Conservation (phyloP, 2,797 vertebrate genomes). For the Remorina albescens region DNA sequence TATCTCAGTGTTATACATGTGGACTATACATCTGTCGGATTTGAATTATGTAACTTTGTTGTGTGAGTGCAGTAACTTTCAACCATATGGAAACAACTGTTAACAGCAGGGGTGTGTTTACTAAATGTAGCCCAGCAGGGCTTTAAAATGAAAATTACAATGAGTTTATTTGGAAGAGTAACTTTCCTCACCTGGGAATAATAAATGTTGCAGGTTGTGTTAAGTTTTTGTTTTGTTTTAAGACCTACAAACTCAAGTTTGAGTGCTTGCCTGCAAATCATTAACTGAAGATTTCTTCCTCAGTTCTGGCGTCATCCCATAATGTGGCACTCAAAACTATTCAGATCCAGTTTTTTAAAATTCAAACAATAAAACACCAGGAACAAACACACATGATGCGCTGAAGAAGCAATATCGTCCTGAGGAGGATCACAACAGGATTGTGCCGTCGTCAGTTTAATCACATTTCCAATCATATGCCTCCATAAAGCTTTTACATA, state of each 20-base stretch:
- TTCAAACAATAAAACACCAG: not conserved
- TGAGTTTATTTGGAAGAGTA: constrained; percentile 55
- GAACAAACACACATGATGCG: constrained; percentile 8
- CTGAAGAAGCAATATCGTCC: not conserved
- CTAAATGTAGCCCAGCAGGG: constrained; percentile 51
- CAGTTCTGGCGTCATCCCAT: constrained; percentile 8
- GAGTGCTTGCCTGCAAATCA: constrained; percentile 28
- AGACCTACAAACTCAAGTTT: constrained; percentile 5
- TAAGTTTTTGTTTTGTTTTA: not conserved
- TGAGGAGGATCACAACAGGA: not conserved
- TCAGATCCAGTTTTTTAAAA: not conserved
- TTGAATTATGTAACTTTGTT: constrained; percentile 23
- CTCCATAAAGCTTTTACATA: not conserved
- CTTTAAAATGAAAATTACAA: constrained; percentile 58
- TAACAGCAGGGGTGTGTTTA: constrained; percentile 51
- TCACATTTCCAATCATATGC: constrained; percentile 18
- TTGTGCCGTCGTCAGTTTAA: constrained; percentile 2
- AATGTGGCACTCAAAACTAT: not conserved
- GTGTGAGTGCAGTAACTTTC: constrained; percentile 39
- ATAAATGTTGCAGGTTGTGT: constrained; percentile 56
- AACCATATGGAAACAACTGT: constrained; percentile 66
- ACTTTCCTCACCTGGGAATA: constrained; percentile 56
- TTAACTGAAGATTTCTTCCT: constrained; percentile 22
- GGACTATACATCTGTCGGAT: not conserved
- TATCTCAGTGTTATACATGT: no score